These are phyloP conservation scores for Girardia tigrina DNA, from an alignment of 2,888 invertebrate genomes.

Conservation along the genomic window DNA sequence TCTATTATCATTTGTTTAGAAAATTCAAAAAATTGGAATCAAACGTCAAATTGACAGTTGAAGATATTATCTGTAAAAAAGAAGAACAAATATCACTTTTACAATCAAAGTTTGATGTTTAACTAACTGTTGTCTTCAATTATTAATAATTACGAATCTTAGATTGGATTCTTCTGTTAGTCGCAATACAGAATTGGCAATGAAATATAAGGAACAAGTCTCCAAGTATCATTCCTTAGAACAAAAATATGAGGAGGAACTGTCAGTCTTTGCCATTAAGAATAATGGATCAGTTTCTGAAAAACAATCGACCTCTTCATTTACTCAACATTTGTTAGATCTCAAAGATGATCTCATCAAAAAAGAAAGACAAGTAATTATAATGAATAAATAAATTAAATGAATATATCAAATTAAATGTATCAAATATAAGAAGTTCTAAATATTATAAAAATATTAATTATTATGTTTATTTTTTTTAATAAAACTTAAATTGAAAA, in stretches of 20 bases:
- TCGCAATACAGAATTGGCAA: neutral
- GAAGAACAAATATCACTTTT: slow-evolving; percentile 47
- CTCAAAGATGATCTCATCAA: neutral
- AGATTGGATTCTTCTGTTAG: neutral
- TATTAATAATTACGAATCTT: too few relatives aligned
- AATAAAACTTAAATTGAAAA: too few relatives aligned
- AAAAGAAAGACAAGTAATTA: neutral
- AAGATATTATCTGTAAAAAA: slow-evolving; percentile 47
- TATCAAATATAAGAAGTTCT: too few relatives aligned
- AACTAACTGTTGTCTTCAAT: neutral
- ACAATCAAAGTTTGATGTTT: neutral
- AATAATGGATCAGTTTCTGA: neutral
- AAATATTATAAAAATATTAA: too few relatives aligned
- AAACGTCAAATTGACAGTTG: slow-evolving; percentile 50
- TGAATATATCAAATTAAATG: too few relatives aligned
- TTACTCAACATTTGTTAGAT: neutral
- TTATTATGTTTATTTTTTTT: too few relatives aligned
- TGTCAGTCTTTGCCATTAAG: neutral
- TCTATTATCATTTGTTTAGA: slow-evolving; percentile 34
- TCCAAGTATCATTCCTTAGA: neutral
- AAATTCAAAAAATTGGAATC: slow-evolving; percentile 48
- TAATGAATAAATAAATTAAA: too few relatives aligned
- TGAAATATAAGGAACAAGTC: neutral
- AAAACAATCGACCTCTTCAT: neutral
- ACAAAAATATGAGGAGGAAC: slow-evolving; percentile 2